Percentiles rank a stretch among this genome's conserved stretches.
phyloP scores from a whole-genome alignment of 2,113 vertebrate species.

The Mellivora capensis region DNA sequence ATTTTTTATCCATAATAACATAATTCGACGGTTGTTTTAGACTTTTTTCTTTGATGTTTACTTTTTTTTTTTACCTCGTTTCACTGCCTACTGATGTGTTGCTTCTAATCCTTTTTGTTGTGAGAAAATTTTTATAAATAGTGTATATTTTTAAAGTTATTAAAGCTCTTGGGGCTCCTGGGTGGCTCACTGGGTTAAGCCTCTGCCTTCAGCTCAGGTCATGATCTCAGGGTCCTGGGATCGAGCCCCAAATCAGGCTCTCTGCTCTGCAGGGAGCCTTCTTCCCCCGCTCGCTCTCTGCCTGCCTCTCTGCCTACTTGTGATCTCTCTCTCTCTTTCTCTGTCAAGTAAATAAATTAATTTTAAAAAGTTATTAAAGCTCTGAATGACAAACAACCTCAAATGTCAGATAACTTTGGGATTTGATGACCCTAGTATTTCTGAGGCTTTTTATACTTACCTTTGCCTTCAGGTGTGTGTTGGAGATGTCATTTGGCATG shows the following conservation, averaged over 20 bases:
- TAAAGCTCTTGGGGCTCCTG: neutral
- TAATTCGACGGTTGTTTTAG: neutral
- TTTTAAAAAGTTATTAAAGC: conserved; percentile 5
- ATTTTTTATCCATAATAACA: conserved; percentile 13
- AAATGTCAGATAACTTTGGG: neutral
- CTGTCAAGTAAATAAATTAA: too few species aligned
- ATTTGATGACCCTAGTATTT: conserved; percentile 35
- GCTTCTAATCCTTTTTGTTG: neutral
- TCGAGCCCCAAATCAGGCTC: fast-evolving
- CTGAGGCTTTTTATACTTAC: neutral
- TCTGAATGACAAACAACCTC: neutral
- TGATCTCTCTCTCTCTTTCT: too few species aligned
- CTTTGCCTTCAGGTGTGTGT: conserved; percentile 12
- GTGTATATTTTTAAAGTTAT: conserved; percentile 9
- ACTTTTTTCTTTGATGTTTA: neutral
- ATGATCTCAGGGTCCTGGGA: too few species aligned
- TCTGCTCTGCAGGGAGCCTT: too few species aligned
- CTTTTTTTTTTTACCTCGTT: neutral
- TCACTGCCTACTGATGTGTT: neutral
- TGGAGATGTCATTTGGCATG: conserved; percentile 19
- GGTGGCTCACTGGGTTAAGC: too few species aligned
- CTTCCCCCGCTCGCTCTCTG: too few species aligned
- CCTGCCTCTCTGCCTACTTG: too few species aligned
- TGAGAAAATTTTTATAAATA: conserved; percentile 16
- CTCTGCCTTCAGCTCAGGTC: too few species aligned